These are phyloP conservation scores for Coenonympha arcania DNA, from an alignment of 2,888 invertebrate genomes.

Conservation along the genomic window DNA sequence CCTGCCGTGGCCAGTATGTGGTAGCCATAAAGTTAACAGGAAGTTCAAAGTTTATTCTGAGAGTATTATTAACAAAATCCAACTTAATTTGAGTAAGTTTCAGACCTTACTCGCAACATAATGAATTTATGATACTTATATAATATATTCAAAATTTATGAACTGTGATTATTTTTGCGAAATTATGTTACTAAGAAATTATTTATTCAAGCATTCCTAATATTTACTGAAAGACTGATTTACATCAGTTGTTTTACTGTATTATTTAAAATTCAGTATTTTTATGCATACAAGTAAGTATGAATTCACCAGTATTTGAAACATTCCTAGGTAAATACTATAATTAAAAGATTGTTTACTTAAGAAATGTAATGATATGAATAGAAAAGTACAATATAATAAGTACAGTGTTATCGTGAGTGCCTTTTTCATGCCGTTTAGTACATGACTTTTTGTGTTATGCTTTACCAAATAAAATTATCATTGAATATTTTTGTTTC, in stretches of 20 bases:
- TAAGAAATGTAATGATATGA: slow-evolving; percentile 22
- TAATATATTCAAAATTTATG: slow-evolving; percentile 14
- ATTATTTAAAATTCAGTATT: slow-evolving; percentile 27
- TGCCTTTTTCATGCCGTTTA: slow-evolving; percentile 51
- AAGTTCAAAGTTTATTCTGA: too few species aligned
- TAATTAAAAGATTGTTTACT: slow-evolving; percentile 13
- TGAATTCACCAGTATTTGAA: slow-evolving; percentile 40
- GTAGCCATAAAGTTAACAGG: too few species aligned
- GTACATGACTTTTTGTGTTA: slow-evolving; percentile 40
- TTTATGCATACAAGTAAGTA: slow-evolving; percentile 15
- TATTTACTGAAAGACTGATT: slow-evolving; percentile 27
- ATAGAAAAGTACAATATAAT: slow-evolving; percentile 42
- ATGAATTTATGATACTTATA: neutral
- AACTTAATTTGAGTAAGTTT: too few species aligned
- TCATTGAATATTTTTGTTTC: slow-evolving; percentile 17
- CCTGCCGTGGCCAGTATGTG: too few species aligned
- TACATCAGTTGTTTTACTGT: slow-evolving; percentile 18
- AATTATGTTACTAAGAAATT: neutral
- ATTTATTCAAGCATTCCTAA: slow-evolving; percentile 17
- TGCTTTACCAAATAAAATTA: slow-evolving; percentile 44
- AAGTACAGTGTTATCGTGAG: slow-evolving; percentile 38
- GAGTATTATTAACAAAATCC: too few species aligned
- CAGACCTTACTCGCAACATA: too few species aligned
- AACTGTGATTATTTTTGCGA: slow-evolving; percentile 29
- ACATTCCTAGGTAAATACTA: slow-evolving; percentile 43